These are phyloP conservation scores for Heteromormyrus szaboi DNA, from an alignment of 2,797 vertebrate species.

Conservation along the genomic window DNA sequence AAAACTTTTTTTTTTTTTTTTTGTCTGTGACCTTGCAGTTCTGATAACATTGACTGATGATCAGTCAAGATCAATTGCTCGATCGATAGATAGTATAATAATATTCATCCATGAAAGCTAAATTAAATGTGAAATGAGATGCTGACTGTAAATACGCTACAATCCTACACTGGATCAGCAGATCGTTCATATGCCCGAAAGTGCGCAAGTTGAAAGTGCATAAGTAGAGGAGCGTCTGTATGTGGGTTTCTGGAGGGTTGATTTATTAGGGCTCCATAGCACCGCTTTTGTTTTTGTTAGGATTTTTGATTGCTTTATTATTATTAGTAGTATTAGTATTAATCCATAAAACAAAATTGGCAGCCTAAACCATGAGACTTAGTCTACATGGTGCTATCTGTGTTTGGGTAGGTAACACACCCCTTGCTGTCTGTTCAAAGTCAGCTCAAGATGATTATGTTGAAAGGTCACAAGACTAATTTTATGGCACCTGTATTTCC, in stretches of 20 bases:
- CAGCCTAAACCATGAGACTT: neutral
- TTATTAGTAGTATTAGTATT: neutral
- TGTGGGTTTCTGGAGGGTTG: neutral
- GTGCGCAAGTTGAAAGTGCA: too few relatives aligned
- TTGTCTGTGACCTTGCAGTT: neutral
- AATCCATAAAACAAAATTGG: neutral
- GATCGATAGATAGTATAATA: neutral
- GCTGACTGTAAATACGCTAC: neutral
- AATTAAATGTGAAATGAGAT: neutral
- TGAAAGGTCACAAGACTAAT: neutral
- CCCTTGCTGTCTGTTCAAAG: neutral
- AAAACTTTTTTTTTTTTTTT: neutral
- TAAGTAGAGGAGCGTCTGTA: too few relatives aligned
- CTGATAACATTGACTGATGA: neutral
- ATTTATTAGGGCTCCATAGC: neutral
- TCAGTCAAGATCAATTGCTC: neutral
- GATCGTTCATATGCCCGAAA: too few relatives aligned
- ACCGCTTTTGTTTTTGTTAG: neutral
- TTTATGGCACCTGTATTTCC: neutral
- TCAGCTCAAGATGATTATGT: neutral
- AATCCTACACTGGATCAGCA: neutral
- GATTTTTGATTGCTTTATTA: neutral
- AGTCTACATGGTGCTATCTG: neutral
- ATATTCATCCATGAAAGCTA: neutral
- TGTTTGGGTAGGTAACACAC: neutral